A percentile compares a stretch with the other conserved stretches of the same genome.
phyloP scores from a whole-genome alignment of 2,888 invertebrate genomes.

The Anthoptus insignis region DNA sequence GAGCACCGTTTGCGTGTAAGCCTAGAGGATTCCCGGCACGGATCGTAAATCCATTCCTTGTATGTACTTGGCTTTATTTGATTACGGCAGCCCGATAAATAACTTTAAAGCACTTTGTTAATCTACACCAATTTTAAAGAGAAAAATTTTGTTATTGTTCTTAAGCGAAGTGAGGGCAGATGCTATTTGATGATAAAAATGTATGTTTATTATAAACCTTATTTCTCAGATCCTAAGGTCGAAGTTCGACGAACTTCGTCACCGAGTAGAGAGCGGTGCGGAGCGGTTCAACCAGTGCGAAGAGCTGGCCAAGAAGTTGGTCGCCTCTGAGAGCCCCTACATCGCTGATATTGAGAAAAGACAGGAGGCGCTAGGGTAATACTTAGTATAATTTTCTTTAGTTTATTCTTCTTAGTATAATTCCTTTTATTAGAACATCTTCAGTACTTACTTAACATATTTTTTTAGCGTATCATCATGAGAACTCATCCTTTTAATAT shows the following conservation, averaged over 20 bases:
- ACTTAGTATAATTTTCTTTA: no score
- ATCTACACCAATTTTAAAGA: no score
- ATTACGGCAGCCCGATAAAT: constrained; percentile 31
- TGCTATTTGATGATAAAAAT: no score
- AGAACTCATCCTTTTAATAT: no score
- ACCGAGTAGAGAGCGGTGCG: constrained; percentile 95
- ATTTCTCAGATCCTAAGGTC: constrained; percentile 94
- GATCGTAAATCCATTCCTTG: constrained; percentile 34
- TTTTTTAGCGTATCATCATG: no score
- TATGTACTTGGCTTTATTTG: constrained; percentile 36
- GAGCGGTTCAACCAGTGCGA: constrained; percentile 97
- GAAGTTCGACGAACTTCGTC: constrained; percentile 97
- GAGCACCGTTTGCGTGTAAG: constrained; percentile 32
- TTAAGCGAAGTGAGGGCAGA: no score
- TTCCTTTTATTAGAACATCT: no score
- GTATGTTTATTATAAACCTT: no score
- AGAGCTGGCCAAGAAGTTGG: constrained; percentile 95
- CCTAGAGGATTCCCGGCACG: constrained; percentile 33
- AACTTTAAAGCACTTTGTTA: no score
- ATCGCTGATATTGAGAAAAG: constrained; percentile 94
- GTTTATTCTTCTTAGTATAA: no score
- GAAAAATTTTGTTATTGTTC: no score
- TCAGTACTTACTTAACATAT: no score
- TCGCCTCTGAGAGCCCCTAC: constrained; percentile 95
- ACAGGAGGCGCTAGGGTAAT: constrained; percentile 96